Percentiles rank a stretch among this genome's conserved stretches.
These are phyloP conservation scores for Phoxinus phoxinus DNA, from an alignment of 2,113 vertebrate genomes.

Conservation along the genomic window DNA sequence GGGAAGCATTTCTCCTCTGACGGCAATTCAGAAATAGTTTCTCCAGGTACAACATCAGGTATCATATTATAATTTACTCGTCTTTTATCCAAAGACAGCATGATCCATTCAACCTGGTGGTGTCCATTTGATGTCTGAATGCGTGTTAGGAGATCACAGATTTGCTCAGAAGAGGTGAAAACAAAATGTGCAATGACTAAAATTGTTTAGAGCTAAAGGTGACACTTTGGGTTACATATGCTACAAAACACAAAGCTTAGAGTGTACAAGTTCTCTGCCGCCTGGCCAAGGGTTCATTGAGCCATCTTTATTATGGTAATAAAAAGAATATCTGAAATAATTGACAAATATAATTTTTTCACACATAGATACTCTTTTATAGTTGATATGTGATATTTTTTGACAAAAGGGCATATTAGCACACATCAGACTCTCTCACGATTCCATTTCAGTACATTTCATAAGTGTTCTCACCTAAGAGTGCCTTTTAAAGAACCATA, in stretches of 20 bases:
- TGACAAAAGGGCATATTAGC: not conserved
- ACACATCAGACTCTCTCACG: not conserved
- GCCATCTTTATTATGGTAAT: conserved; percentile 6
- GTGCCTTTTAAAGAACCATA: not conserved
- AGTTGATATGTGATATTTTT: not conserved
- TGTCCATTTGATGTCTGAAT: conserved; percentile 26
- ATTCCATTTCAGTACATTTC: not conserved
- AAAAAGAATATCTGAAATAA: not conserved
- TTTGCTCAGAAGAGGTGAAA: conserved; percentile 36
- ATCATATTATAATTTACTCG: not conserved
- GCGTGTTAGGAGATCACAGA: conserved; percentile 19
- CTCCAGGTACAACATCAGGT: not conserved
- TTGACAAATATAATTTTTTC: not conserved
- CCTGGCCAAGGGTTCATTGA: not conserved
- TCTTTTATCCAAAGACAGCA: not conserved
- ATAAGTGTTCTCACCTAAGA: not conserved
- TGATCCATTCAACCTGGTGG: not conserved
- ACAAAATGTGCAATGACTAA: conserved; percentile 29
- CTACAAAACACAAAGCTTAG: not conserved
- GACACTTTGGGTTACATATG: conserved; percentile 38
- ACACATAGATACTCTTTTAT: not conserved
- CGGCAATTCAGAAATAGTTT: not conserved
- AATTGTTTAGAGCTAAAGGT: conserved; percentile 31
- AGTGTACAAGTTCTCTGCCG: not conserved
- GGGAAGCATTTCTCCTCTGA: not conserved